These are phyloP conservation scores for Probosciger aterrimus DNA, from an alignment of 2,113 vertebrate species.

Conservation along the genomic window DNA sequence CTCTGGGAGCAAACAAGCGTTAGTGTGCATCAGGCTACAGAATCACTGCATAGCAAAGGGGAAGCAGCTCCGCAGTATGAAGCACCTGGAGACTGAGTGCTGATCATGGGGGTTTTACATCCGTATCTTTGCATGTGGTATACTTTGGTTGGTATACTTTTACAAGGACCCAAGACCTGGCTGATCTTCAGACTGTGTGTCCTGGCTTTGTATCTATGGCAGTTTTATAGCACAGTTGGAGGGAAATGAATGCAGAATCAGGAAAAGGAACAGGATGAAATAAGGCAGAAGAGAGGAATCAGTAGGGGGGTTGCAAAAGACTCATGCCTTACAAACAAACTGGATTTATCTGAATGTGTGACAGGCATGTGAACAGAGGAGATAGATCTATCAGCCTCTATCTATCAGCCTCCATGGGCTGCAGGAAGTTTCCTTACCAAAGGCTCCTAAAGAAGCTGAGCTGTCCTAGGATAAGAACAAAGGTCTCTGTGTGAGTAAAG, in stretches of 20 bases:
- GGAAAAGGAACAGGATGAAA: background rate
- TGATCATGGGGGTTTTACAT: background rate
- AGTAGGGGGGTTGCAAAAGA: accelerated
- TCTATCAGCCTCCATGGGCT: background rate
- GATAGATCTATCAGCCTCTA: too few species aligned
- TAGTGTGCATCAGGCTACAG: background rate
- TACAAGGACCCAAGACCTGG: background rate
- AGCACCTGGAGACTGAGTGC: background rate
- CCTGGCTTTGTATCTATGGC: background rate
- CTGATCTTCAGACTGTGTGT: background rate
- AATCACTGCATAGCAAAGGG: background rate
- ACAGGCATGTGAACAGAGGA: background rate
- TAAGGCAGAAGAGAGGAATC: background rate
- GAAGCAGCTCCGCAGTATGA: background rate
- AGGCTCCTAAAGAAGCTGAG: background rate
- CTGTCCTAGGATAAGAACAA: background rate
- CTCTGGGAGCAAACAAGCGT: background rate
- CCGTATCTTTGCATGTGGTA: accelerated
- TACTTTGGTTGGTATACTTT: background rate
- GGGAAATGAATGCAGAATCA: background rate
- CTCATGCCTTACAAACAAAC: background rate
- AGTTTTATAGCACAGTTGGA: background rate
- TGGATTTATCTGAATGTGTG: background rate
- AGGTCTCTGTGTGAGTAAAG: background rate
- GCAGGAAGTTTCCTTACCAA: background rate